A percentile compares a stretch with the other conserved stretches of the same genome.
Conservation (phyloP, 2,888 invertebrate species). For the Phyllotreta cruciferae region DNA sequence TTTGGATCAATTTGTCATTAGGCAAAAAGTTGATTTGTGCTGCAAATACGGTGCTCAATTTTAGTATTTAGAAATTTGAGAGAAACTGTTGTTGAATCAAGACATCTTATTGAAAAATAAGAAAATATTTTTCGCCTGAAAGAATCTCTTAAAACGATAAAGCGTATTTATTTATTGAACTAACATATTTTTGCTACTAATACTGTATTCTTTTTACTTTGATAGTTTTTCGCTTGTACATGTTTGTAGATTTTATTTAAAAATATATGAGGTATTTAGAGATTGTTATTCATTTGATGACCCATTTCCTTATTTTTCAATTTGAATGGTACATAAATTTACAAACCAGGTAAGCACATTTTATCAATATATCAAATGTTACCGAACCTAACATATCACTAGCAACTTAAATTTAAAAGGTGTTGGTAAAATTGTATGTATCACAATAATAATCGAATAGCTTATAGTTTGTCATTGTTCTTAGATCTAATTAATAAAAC, state of each 20-base stretch:
- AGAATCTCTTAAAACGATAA: constrained; percentile 19
- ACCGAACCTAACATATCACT: background rate
- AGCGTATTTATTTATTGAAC: constrained; percentile 10
- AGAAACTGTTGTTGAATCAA: constrained; percentile 9
- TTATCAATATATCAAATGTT: constrained; percentile 4
- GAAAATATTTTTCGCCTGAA: constrained; percentile 8
- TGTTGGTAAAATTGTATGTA: too few relatives aligned
- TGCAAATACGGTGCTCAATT: background rate
- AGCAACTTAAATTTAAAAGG: background rate
- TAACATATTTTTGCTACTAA: constrained; percentile 29
- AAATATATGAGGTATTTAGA: constrained; percentile 44
- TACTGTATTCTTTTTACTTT: constrained; percentile 8
- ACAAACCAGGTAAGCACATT: background rate
- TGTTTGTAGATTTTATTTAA: constrained; percentile 40
- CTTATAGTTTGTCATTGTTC: too few relatives aligned
- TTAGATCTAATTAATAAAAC: too few relatives aligned
- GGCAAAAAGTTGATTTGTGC: background rate
- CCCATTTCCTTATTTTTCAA: constrained; percentile 33
- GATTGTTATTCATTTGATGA: constrained; percentile 39
- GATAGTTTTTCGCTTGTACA: constrained; percentile 36
- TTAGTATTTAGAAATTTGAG: constrained; percentile 7
- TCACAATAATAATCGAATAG: too few relatives aligned
- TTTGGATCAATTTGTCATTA: background rate
- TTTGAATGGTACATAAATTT: constrained; percentile 18
- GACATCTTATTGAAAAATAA: constrained; percentile 12